Base-by-base conservation (phyloP, 1,140 invertebrate species). In the Drosophila sulfurigaster region DNA sequence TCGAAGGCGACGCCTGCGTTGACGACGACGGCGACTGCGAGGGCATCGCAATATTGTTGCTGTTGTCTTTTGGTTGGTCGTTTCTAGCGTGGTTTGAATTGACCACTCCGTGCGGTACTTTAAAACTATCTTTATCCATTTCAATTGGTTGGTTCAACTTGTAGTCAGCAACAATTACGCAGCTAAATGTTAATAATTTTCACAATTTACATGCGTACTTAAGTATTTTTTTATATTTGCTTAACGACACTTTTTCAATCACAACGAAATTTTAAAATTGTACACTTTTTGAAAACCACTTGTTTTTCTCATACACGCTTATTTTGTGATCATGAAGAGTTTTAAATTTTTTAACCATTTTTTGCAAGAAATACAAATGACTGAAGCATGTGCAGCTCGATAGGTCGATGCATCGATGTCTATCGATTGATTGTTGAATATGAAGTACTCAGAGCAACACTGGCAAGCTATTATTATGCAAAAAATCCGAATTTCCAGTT, bases 381-480 rank as follows among this genome's bases (percentile, higher is more conserved):
- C 25, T 58, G 38, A 66, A 78, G 67, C 80, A 82, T 82, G 81
- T 85, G 81, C 77, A 75, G 63, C 60, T 66, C 56, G 63, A 65
- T 65, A 56, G 10, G 16, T 65, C 62, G 48, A 64, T 49, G 30
- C 10, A 20, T 62, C 32, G 13, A 7, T 16, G 7, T 5, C 35
- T 52, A 64, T 64, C 60, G 51, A 65, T 65, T 30, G 0, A 65
- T 25, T 65, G 38, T 6, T 2, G 32, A 43, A 6, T 25, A 15
- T 8, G 7, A 10, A 11, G 30, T 16, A 3, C 5, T 1, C 13
- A 15, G 43, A n/a, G n/a, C 45, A 62, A 38, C 30, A 35, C 59
- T 62, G 4, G 4, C 5, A 38, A 25, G 49, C 13, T 4, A 62
- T 16, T 30, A 32, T 38, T 32, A 32, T 8, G 30, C 30, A 1